Conservation (phyloP, 1,140 invertebrate genomes). For the Agrilus planipennis region DNA sequence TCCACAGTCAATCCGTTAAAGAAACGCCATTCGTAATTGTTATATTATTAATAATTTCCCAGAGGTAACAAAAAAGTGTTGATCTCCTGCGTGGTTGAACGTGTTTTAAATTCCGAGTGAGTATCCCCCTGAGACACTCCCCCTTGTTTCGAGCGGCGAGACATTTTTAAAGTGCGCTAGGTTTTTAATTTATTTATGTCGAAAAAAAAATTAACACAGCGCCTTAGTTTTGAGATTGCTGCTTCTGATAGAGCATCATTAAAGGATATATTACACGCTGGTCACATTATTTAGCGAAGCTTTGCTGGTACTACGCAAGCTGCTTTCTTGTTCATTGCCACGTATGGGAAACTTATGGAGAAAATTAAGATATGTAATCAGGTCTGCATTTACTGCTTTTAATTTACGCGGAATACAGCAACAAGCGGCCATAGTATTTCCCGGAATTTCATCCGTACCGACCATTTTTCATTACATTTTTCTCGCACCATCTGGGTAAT, state of each 20-base stretch:
- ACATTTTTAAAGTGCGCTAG: constrained; percentile 4
- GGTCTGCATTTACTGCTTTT: background rate
- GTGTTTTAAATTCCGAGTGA: background rate
- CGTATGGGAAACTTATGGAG: background rate
- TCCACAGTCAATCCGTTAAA: too few relatives aligned
- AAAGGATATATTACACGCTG: constrained; percentile 16
- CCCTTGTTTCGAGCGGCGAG: background rate
- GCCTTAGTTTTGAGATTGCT: constrained; percentile 10
- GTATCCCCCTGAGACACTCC: background rate
- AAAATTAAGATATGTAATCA: constrained; percentile 8
- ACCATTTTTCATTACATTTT: background rate
- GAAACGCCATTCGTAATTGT: too few relatives aligned
- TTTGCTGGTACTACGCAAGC: constrained; percentile 1
- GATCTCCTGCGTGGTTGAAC: too few relatives aligned
- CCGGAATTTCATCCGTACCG: background rate
- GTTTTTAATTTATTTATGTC: constrained; percentile 9
- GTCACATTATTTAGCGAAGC: constrained; percentile 12
- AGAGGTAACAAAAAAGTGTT: too few relatives aligned
- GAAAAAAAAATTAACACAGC: constrained; percentile 9
- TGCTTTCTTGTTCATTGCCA: background rate
- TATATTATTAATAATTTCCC: too few relatives aligned
- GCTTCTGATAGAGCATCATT: constrained; percentile 13
- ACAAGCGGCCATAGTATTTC: background rate
- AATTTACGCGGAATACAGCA: background rate
- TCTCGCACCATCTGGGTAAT: background rate